Conservation (phyloP, 2,888 invertebrate genomes). For the Alviniconcha strummeri region DNA sequence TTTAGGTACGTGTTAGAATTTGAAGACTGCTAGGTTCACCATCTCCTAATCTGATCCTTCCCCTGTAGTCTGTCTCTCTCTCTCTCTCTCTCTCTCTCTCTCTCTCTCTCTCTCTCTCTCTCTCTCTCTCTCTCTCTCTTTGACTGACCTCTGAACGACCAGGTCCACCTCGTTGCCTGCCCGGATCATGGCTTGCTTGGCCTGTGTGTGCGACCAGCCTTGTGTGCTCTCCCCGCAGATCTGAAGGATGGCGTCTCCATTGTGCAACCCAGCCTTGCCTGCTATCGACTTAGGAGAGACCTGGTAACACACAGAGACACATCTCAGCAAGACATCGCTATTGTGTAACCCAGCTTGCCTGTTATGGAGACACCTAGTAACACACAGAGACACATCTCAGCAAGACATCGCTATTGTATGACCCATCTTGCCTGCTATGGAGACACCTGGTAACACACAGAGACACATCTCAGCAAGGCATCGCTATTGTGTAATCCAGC, state of each 20-base stretch:
- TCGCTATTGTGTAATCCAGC: background rate
- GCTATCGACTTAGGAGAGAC: slow-evolving; percentile 66
- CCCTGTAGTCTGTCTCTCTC: background rate
- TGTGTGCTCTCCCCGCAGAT: slow-evolving; percentile 58
- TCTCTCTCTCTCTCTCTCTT: too few relatives aligned
- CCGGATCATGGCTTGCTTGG: slow-evolving; percentile 69
- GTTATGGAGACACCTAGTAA: slow-evolving; percentile 56
- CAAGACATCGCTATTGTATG: background rate
- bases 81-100: slow-evolving; percentile 23
- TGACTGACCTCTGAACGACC: slow-evolving; percentile 61
- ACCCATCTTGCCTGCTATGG: slow-evolving; percentile 45
- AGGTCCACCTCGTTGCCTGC: slow-evolving; percentile 71
- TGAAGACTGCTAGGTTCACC: too few relatives aligned
- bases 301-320: slow-evolving; percentile 45
- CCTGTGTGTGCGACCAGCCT: slow-evolving; percentile 64
- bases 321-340: background rate
- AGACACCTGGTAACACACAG: slow-evolving; percentile 56
- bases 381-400: background rate
- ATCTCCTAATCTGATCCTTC: too few relatives aligned
- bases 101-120: background rate
- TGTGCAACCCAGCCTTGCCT: slow-evolving; percentile 60
- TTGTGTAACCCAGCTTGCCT: background rate
- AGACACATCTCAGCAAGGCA: background rate
- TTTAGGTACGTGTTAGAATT: too few relatives aligned
- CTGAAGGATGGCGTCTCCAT: slow-evolving; percentile 67